Conservation (phyloP, 2,113 vertebrate species). For the Brachypteracias leptosomus region DNA sequence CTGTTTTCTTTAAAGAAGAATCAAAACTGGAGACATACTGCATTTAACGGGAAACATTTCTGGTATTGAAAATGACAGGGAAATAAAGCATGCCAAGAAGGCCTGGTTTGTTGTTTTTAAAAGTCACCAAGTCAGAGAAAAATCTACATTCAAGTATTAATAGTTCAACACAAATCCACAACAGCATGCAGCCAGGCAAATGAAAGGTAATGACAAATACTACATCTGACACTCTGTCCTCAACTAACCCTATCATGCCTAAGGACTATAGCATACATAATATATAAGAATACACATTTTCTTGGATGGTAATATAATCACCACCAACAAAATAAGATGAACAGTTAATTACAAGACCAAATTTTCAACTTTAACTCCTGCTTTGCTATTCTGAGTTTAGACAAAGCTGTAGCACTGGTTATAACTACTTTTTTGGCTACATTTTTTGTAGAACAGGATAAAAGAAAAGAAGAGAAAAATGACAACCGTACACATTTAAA, state of each 20-base stretch:
- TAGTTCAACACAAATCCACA: neutral
- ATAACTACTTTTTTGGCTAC: neutral
- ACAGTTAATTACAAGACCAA: neutral
- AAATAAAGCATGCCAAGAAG: neutral
- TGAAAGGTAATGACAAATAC: slow-evolving; percentile 26
- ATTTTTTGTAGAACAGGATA: neutral
- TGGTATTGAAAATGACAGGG: neutral
- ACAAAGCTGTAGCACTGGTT: neutral
- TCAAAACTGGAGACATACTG: neutral
- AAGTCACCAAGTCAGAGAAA: neutral
- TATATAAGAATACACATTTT: neutral
- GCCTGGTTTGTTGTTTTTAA: neutral
- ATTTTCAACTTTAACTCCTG: slow-evolving; percentile 1
- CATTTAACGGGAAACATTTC: neutral
- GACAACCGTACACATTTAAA: neutral
- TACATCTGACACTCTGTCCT: slow-evolving; percentile 2
- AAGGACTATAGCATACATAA: neutral
- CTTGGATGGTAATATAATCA: slow-evolving; percentile 21
- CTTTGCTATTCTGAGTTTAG: neutral
- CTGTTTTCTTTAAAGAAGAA: neutral
- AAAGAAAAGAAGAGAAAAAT: neutral
- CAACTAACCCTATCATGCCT: neutral
- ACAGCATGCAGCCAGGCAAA: slow-evolving; percentile 2
- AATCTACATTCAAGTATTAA: neutral
- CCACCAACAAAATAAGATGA: neutral